phyloP scores from a whole-genome alignment of 2,797 vertebrate genomes.

The Manis pentadactyla region DNA sequence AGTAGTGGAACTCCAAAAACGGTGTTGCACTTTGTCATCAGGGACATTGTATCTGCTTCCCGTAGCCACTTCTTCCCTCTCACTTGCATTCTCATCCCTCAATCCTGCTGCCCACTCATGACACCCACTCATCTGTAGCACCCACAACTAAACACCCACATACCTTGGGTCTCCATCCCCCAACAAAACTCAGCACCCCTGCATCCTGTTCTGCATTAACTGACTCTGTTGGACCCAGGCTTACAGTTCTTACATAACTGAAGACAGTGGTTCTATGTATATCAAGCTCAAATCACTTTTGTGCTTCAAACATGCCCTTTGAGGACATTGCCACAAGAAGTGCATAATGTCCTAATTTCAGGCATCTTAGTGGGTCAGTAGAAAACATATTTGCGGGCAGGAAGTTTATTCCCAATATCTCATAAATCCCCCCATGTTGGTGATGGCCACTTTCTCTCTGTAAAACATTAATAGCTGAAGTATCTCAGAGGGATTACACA shows the following conservation, averaged over 20 bases:
- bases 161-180: neutral
- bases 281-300: neutral
- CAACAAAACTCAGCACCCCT: neutral
- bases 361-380: neutral
- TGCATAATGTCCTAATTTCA: neutral
- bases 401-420: slow-evolving; percentile 19
- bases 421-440: slow-evolving; percentile 49
- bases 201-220: neutral
- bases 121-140: neutral
- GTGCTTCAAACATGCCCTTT: neutral
- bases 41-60: neutral
- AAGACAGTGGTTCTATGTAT: neutral
- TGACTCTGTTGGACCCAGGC: neutral
- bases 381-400: slow-evolving; percentile 28
- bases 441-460: slow-evolving; percentile 22
- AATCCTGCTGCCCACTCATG: neutral
- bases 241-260: neutral
- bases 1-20: neutral
- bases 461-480: slow-evolving; percentile 48
- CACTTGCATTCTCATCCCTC: neutral
- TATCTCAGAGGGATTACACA: neutral
- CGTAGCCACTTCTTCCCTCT: neutral
- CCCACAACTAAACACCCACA: neutral
- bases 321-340: neutral
- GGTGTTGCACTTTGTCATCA: neutral